These are phyloP conservation scores for Zoanthus solanderi DNA, from an alignment of 92 coral and sea anemone species.

Conservation along the genomic window DNA sequence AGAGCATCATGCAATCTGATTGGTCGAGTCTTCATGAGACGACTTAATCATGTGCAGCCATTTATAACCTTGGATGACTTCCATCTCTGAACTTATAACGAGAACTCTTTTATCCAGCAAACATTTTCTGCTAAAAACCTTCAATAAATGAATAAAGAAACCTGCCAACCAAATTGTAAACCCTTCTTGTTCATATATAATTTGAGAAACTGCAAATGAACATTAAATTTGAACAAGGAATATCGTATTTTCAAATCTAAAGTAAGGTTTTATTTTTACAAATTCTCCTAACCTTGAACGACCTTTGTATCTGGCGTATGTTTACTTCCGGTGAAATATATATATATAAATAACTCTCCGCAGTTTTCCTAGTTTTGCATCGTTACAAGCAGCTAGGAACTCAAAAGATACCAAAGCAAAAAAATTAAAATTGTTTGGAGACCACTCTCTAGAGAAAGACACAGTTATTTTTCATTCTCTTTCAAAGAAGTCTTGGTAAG, in stretches of 20 bases:
- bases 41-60: not conserved
- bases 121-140: not conserved
- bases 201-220: not conserved
- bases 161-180: not conserved
- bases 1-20: slow-evolving; percentile 8
- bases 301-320: not conserved
- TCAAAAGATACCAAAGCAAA: not conserved
- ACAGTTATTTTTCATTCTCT: not conserved
- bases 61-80: slow-evolving; percentile 36
- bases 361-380: too few relatives aligned
- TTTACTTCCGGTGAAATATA: slow-evolving; percentile 1
- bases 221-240: not conserved
- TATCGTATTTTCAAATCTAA: not conserved
- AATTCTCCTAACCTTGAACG: slow-evolving; percentile 45
- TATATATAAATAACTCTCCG: too few relatives aligned
- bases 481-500: not conserved
- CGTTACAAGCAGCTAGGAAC: too few relatives aligned
- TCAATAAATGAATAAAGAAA: not conserved
- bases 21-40: slow-evolving; percentile 35
- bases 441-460: not conserved
- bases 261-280: not conserved
- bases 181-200: not conserved
- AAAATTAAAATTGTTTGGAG: not conserved
- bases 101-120: not conserved
- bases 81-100: not conserved